A percentile compares a stretch with the other conserved stretches of the same genome.
Conservation (phyloP, 2,797 vertebrate genomes). For the Esox lucius region DNA sequence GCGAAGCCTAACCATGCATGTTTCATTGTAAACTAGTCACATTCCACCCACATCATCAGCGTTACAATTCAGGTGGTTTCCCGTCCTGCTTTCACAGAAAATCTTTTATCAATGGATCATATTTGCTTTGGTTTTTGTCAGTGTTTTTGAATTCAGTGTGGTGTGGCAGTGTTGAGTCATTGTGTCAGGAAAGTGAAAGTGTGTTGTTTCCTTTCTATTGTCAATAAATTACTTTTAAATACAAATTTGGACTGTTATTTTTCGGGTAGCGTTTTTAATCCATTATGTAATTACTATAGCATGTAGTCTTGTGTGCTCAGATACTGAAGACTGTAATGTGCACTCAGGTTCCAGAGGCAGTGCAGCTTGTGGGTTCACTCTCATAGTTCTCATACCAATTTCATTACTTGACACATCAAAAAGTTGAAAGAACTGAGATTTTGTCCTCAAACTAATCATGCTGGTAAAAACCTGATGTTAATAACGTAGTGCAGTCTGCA, state of each 20-base stretch:
- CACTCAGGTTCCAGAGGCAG: no score
- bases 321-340: no score
- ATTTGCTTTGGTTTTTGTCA: background rate
- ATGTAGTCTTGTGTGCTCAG: no score
- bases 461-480: background rate
- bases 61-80: slow-evolving; percentile 65
- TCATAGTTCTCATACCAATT: background rate
- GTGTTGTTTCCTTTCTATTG: background rate
- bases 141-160: background rate
- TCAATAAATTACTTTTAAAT: slow-evolving; percentile 5
- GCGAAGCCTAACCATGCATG: slow-evolving; percentile 28
- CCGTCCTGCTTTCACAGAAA: slow-evolving; percentile 65
- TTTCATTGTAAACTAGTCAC: slow-evolving; percentile 15
- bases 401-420: background rate
- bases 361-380: background rate
- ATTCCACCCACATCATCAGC: slow-evolving; percentile 41
- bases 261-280: background rate
- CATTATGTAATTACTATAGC: background rate
- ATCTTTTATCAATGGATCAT: slow-evolving; percentile 48
- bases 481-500: background rate
- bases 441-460: background rate
- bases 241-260: background rate
- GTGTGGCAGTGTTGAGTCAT: slow-evolving; percentile 5
- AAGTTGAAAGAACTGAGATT: background rate
- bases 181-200: slow-evolving; percentile 18